Conservation (phyloP, 2,797 vertebrate genomes). For the Sebastes melanostomus region DNA sequence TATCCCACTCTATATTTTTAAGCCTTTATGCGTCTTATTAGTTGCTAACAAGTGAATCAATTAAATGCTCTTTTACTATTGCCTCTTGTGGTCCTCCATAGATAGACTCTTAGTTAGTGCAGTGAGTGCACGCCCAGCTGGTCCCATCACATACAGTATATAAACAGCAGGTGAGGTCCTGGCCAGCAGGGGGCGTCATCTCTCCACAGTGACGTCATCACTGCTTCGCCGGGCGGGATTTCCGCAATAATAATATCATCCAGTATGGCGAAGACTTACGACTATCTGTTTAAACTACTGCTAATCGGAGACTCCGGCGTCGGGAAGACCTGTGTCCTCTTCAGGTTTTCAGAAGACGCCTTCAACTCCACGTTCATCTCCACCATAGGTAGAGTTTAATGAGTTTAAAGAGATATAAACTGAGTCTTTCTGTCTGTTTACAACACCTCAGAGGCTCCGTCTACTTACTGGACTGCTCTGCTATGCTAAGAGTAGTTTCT, state of each 20-base stretch:
- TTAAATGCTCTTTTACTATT: too few relatives aligned
- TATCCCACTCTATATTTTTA: too few relatives aligned
- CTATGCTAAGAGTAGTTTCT: constrained; percentile 7
- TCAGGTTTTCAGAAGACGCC: constrained; percentile 97
- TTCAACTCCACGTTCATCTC: constrained; percentile 99
- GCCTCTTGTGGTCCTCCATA: too few relatives aligned
- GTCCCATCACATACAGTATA: background rate
- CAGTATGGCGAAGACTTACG: constrained; percentile 98
- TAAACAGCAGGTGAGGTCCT: constrained; percentile 15
- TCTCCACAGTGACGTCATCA: background rate
- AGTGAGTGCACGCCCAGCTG: background rate
- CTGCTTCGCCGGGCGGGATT: constrained; percentile 82
- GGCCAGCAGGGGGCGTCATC: constrained; percentile 75
- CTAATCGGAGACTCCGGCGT: constrained; percentile 96
- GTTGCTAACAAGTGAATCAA: too few relatives aligned
- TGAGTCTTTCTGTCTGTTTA: constrained; percentile 46
- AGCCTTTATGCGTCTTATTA: too few relatives aligned
- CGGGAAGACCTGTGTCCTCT: constrained; percentile 95
- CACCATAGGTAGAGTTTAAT: constrained; percentile 87
- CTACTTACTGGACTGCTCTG: constrained; percentile 62
- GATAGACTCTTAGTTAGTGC: too few relatives aligned
- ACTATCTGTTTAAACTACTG: constrained; percentile 98
- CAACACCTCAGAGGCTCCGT: constrained; percentile 31
- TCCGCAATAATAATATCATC: constrained; percentile 80
- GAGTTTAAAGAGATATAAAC: background rate